Evolutionary conservation across 2,888 invertebrate genomes (phyloP).

Genomic region (Copidosoma aretas): DNA sequence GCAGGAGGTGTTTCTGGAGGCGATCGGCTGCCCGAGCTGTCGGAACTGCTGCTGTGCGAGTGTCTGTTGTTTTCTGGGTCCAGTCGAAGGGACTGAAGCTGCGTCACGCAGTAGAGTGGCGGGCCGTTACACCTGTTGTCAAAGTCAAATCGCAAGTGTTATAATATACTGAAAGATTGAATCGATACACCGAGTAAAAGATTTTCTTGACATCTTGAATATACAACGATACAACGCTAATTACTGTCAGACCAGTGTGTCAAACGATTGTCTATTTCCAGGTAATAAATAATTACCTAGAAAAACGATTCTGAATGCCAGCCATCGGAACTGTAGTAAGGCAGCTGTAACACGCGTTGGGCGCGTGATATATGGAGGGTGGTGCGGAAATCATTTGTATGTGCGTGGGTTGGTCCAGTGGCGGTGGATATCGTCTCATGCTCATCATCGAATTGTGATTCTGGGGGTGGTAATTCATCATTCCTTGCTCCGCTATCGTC

Average conservation of each 20-base stretch:
- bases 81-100: slow-evolving; percentile 64
- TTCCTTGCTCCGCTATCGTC: slow-evolving; percentile 51
- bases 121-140: slow-evolving; percentile 24
- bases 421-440: slow-evolving; percentile 55
- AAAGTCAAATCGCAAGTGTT: neutral
- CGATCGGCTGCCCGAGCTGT: slow-evolving; percentile 66
- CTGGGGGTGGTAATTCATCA: slow-evolving; percentile 54
- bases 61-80: slow-evolving; percentile 65
- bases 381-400: slow-evolving; percentile 59
- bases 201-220: neutral
- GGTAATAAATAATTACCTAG: slow-evolving; percentile 49
- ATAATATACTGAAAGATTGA: neutral
- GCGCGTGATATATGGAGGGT: slow-evolving; percentile 55
- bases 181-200: neutral
- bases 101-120: slow-evolving; percentile 60
- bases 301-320: slow-evolving; percentile 57
- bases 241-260: too few species aligned
- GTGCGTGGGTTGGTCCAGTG: slow-evolving; percentile 53
- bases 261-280: too few species aligned
- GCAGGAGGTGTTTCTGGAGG: slow-evolving; percentile 69
- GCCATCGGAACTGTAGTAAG: slow-evolving; percentile 57
- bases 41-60: slow-evolving; percentile 63
- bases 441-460: slow-evolving; percentile 51
- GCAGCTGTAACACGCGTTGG: slow-evolving; percentile 58
- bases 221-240: too few species aligned